These are phyloP conservation scores for Paedocypris micromegethes DNA, from an alignment of 2,797 vertebrate genomes.

Conservation along the genomic window DNA sequence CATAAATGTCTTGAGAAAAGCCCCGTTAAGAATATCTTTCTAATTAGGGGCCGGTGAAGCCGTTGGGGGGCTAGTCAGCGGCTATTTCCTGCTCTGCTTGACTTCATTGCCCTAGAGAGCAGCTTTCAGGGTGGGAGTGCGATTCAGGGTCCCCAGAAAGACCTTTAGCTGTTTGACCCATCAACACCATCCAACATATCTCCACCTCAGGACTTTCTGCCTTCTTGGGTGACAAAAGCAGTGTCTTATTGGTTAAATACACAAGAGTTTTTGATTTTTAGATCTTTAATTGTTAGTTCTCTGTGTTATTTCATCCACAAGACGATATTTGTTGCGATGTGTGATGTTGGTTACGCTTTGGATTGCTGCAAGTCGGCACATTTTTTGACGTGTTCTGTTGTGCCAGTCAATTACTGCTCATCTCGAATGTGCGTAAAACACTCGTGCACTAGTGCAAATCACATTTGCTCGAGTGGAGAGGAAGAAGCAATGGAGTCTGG, in stretches of 20 bases:
- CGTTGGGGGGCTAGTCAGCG: slow-evolving; percentile 23
- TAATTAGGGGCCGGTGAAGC: slow-evolving; percentile 16
- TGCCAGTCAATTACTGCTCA: neutral
- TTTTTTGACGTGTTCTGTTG: neutral
- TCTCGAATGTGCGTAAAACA: neutral
- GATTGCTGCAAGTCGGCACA: neutral
- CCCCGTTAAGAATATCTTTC: slow-evolving; percentile 18
- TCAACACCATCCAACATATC: slow-evolving; percentile 38
- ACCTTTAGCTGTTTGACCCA: slow-evolving; percentile 46
- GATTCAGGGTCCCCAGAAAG: slow-evolving; percentile 49
- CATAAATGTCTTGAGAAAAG: slow-evolving; percentile 15
- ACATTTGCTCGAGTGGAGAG: too few species aligned
- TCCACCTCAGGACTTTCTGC: slow-evolving; percentile 47
- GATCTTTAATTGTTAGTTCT: neutral
- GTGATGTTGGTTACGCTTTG: too few species aligned
- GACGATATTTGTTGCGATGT: too few species aligned
- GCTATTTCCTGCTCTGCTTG: slow-evolving; percentile 47
- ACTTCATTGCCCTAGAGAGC: slow-evolving; percentile 46
- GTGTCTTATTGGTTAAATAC: neutral
- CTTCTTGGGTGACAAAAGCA: slow-evolving; percentile 36
- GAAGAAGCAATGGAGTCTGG: too few species aligned
- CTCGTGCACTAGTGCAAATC: neutral
- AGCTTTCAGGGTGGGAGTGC: slow-evolving; percentile 49
- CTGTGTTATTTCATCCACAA: too few species aligned
- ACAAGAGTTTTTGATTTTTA: neutral